These are phyloP conservation scores for Hypsibius dujardini DNA, from an alignment of 1,140 invertebrate genomes.

Conservation along the genomic window DNA sequence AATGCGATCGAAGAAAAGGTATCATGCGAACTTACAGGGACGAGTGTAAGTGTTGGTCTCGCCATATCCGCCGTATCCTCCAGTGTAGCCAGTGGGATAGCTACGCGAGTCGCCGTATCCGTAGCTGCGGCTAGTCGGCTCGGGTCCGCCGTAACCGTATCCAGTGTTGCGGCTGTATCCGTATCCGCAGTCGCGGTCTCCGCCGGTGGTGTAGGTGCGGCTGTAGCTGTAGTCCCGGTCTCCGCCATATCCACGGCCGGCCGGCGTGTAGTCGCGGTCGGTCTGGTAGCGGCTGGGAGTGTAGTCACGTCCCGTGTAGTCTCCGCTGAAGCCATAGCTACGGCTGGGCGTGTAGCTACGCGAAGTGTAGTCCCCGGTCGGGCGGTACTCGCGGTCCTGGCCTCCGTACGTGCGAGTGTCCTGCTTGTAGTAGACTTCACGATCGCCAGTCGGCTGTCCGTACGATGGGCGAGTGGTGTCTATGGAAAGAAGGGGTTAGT, in stretches of 20 bases:
- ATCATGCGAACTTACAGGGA: no score
- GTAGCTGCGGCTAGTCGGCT: not conserved
- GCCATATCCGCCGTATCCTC: no score
- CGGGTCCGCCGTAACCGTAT: no score
- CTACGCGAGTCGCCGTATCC: not conserved
- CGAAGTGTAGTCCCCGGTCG: not conserved
- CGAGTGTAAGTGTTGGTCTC: no score
- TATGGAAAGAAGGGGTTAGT: not conserved
- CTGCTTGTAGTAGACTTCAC: not conserved
- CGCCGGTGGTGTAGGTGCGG: not conserved
- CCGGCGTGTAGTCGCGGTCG: slow-evolving; percentile 15
- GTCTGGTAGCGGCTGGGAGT: not conserved
- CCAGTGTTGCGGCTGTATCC: no score
- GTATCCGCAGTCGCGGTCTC: not conserved
- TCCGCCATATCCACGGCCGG: not conserved
- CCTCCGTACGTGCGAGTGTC: not conserved
- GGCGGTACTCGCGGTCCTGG: not conserved
- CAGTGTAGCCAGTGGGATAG: no score
- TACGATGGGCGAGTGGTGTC: not conserved
- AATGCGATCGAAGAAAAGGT: no score
- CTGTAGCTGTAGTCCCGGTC: not conserved
- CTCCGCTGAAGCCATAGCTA: not conserved
- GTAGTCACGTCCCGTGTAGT: not conserved
- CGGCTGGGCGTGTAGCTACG: slow-evolving; percentile 3
- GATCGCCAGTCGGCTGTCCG: not conserved